A percentile compares a stretch with the other conserved stretches of the same genome.
phyloP scores from a whole-genome alignment of 2,888 invertebrate species.

The Diaperis boleti region DNA sequence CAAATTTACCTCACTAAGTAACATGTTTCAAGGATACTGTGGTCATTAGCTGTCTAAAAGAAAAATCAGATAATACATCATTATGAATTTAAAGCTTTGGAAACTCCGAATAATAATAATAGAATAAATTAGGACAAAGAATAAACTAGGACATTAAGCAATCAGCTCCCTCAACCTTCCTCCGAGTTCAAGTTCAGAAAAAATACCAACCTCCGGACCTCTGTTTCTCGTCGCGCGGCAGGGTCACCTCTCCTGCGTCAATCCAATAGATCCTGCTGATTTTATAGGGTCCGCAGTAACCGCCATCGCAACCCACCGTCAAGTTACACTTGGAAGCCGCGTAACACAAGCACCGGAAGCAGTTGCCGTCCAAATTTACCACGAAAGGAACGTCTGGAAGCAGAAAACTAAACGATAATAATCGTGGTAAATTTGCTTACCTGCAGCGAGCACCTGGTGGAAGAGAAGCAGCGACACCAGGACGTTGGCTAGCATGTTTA shows the following conservation, averaged over 20 bases:
- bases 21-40: too few relatives aligned
- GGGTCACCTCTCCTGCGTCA: constrained; percentile 72
- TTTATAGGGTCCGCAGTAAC: constrained; percentile 75
- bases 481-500: constrained; percentile 11
- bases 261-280: constrained; percentile 75
- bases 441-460: constrained; percentile 12
- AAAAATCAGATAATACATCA: too few relatives aligned
- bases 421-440: constrained; percentile 18
- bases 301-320: constrained; percentile 68
- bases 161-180: neutral
- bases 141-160: too few relatives aligned
- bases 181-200: constrained; percentile 7
- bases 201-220: constrained; percentile 64
- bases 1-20: too few relatives aligned
- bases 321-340: constrained; percentile 71
- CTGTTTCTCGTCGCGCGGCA: constrained; percentile 71
- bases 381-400: constrained; percentile 22
- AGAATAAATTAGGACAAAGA: too few relatives aligned
- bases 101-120: too few relatives aligned
- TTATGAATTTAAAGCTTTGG: too few relatives aligned
- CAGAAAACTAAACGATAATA: neutral
- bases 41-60: too few relatives aligned
- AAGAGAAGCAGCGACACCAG: neutral
- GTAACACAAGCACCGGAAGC: constrained; percentile 72
- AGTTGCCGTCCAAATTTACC: constrained; percentile 64